Conservation (phyloP, 2,888 invertebrate genomes). For the Xestia ashworthii region DNA sequence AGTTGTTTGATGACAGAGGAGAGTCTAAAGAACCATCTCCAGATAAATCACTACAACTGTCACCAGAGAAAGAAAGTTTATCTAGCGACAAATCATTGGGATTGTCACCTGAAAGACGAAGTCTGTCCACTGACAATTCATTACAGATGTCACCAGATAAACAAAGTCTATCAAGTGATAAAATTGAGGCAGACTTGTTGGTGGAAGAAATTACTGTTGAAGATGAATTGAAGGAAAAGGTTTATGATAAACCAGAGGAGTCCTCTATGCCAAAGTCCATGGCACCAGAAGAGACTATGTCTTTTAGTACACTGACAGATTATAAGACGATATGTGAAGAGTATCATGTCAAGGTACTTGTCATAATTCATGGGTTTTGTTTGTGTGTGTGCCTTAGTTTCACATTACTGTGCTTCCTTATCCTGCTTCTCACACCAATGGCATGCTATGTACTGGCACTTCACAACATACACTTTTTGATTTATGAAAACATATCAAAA, state of each 20-base stretch:
- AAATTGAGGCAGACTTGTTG: constrained; percentile 81
- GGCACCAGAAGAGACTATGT: constrained; percentile 81
- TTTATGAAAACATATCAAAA: constrained; percentile 69
- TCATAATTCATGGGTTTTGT: constrained; percentile 68
- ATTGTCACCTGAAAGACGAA: constrained; percentile 60
- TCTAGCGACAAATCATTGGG: constrained; percentile 68
- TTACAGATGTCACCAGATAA: constrained; percentile 71
- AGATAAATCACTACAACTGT: constrained; percentile 56
- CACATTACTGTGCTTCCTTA: constrained; percentile 61
- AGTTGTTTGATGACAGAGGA: constrained; percentile 73
- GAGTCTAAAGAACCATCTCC: constrained; percentile 67
- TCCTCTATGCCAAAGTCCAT: constrained; percentile 82
- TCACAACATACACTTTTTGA: constrained; percentile 68
- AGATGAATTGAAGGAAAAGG: constrained; percentile 77
- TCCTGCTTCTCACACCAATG: constrained; percentile 72
- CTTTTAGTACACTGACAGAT: constrained; percentile 92
- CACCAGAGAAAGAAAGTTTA: constrained; percentile 65
- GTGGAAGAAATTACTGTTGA: constrained; percentile 85
- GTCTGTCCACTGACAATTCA: constrained; percentile 72
- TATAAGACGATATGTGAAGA: constrained; percentile 94
- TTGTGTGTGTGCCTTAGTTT: constrained; percentile 65
- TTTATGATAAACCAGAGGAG: constrained; percentile 72
- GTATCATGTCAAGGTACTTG: constrained; percentile 92
- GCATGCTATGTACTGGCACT: constrained; percentile 75
- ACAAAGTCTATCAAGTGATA: constrained; percentile 78